Evolutionary conservation across 2,113 vertebrate species (phyloP), one percentile per base, ranked within the genome.

Genomic region (Protomyctophum bolini): DNA sequence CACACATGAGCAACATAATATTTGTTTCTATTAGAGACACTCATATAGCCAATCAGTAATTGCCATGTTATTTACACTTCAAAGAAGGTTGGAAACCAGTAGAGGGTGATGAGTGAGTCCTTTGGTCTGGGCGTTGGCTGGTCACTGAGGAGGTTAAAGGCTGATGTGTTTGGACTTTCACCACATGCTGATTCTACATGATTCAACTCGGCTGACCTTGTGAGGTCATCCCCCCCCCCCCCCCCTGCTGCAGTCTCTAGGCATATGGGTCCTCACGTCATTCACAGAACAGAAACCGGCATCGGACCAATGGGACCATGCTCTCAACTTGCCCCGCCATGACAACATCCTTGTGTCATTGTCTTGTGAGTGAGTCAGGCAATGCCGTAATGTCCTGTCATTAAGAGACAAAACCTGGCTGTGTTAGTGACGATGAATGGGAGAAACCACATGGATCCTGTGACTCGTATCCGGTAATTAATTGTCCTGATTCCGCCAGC

Each of bases 11-110:
- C 79, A 63, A 81, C 83, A 84, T 75, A 81, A 84, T 90, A 85
- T 93, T 92, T 91, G 87, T 90, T 88, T 91, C 89, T 86, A 78
- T 82, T 80, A 81, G 80, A 80, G 66, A 89, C 81, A 33, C 81
- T 65, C 68, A 47, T 73, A 80, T 67, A 70, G 89, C 84, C 66
- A 82, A 83, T 91, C 86, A 69, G 86, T 89, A 90, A 88, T 88
- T 87, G 89, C 86, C 80, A 60, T 66, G 70, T 76, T 82, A 83
- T 81, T 75, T 73, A 58, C 73, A 71, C 88, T 91, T 90, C 90
- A 91, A 91, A 91, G 88, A 83, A 90, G 86, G 86, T 89, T 70
- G 84, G 89, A 85, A 29, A 77, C 84, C 9, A 52, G 75, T 63
- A 0, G 15, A 68, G 82, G 73, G 77, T 64, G 90, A 80, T 83